A percentile compares a stretch with the other conserved stretches of the same genome.
phyloP scores from a whole-genome alignment of 2,888 invertebrate genomes.

The Tridacna crocea region DNA sequence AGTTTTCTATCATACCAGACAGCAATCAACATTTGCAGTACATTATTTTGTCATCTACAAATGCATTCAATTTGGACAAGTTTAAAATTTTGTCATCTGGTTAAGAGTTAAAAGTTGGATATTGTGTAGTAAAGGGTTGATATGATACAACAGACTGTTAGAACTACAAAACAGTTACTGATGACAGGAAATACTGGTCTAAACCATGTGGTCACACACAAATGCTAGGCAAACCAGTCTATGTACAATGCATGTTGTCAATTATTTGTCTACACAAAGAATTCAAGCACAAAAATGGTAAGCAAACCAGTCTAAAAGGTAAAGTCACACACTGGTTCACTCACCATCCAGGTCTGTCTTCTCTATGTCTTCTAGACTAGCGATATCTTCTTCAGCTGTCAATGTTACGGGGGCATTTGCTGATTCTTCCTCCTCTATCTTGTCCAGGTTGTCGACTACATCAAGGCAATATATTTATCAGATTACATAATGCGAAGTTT shows the following conservation, averaged over 20 bases:
- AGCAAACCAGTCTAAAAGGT: no score
- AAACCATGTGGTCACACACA: not conserved
- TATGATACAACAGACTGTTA: not conserved
- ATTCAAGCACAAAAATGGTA: no score
- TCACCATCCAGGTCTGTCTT: slow-evolving; percentile 23
- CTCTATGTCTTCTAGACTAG: not conserved
- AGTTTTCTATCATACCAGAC: no score
- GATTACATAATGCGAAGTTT: not conserved
- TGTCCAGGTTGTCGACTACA: slow-evolving; percentile 26
- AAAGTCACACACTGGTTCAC: not conserved
- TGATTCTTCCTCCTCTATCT: slow-evolving; percentile 28
- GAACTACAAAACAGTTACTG: slow-evolving; percentile 1
- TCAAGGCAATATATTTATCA: slow-evolving; percentile 2
- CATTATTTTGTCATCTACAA: no score
- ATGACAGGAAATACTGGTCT: not conserved
- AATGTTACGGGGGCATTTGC: not conserved
- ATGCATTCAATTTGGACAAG: no score
- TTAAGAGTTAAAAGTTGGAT: no score
- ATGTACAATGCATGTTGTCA: no score
- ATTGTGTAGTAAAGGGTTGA: no score
- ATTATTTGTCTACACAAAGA: no score
- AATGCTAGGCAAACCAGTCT: no score
- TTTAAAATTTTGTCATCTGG: no score
- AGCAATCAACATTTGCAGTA: no score
- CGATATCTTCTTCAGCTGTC: not conserved